Conservation (phyloP, 2,888 invertebrate species). For the Sceliomorpha sp. region DNA sequence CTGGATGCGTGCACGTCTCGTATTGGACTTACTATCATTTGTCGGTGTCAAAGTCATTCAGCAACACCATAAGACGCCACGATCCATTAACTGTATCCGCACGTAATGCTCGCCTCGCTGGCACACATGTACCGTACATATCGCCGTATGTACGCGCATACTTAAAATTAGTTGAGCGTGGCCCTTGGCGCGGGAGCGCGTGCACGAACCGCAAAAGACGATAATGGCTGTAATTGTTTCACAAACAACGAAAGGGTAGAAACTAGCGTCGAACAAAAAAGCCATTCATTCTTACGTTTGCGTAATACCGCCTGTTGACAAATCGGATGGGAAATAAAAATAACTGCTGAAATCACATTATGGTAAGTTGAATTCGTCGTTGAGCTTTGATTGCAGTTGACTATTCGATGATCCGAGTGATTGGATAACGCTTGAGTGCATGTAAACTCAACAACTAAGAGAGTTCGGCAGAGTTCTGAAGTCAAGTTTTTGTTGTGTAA, state of each 20-base stretch:
- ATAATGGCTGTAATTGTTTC: slow-evolving; percentile 56
- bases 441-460: too few species aligned
- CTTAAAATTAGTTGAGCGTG: slow-evolving; percentile 55
- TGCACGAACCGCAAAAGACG: slow-evolving; percentile 53
- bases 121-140: slow-evolving; percentile 50
- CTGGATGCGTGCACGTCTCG: slow-evolving; percentile 67
- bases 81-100: slow-evolving; percentile 59
- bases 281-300: slow-evolving; percentile 29
- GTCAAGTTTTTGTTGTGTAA: too few species aligned
- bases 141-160: slow-evolving; percentile 49
- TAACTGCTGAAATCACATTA: too few species aligned
- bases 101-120: slow-evolving; percentile 49
- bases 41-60: slow-evolving; percentile 78
- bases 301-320: slow-evolving; percentile 31
- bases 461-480: too few species aligned
- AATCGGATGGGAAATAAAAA: background rate
- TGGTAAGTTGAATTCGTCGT: too few species aligned
- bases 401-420: too few species aligned
- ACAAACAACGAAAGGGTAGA: slow-evolving; percentile 37
- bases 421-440: too few species aligned
- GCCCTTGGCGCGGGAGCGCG: slow-evolving; percentile 47
- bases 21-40: slow-evolving; percentile 75
- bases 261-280: slow-evolving; percentile 33
- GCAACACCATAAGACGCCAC: slow-evolving; percentile 68
- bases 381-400: too few species aligned